A percentile compares a stretch with the other conserved stretches of the same genome.
Evolutionary conservation across 2,113 vertebrate genomes (phyloP).

Genomic region (Vanacampus margaritifer): DNA sequence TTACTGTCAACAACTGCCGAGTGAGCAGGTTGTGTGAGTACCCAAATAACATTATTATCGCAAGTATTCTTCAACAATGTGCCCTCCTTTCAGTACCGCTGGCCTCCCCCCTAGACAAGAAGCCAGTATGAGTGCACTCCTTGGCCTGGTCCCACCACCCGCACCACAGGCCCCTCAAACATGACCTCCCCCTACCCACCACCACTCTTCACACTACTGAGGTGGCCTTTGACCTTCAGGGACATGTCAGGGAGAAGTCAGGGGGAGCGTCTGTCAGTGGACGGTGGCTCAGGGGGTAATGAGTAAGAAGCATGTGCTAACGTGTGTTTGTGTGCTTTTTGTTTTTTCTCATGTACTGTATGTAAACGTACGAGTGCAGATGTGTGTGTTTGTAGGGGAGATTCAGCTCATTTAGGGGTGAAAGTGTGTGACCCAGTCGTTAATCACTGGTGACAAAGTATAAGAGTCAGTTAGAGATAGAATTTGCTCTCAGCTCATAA

Average conservation of each 20-base stretch:
- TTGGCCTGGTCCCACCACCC: constrained; percentile 18
- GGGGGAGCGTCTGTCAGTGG: constrained; percentile 52
- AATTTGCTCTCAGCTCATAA: constrained; percentile 56
- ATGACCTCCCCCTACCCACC: constrained; percentile 8
- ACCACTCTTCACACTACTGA: constrained; percentile 53
- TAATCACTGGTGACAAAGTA: constrained; percentile 61
- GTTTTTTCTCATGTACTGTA: constrained; percentile 1
- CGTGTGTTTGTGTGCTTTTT: constrained; percentile 28
- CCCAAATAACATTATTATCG: constrained; percentile 71
- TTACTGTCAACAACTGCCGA: constrained; percentile 70
- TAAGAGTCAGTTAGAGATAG: constrained; percentile 56
- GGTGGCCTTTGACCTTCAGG: constrained; percentile 57
- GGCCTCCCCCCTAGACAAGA: constrained; percentile 47
- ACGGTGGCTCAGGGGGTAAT: constrained; percentile 47
- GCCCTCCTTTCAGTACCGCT: constrained; percentile 49
- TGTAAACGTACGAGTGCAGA: not conserved
- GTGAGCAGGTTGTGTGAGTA: constrained; percentile 62
- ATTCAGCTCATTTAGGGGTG: constrained; percentile 42
- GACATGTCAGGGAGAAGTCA: constrained; percentile 63
- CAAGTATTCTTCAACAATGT: constrained; percentile 65
- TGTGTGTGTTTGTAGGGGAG: constrained; percentile 20
- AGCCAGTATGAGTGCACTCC: constrained; percentile 47
- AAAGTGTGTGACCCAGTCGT: constrained; percentile 55
- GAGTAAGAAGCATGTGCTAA: constrained; percentile 47
- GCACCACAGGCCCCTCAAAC: constrained; percentile 33